Evolutionary conservation across 2,797 vertebrate genomes (phyloP).

Genomic region (Sphenodon punctatus): DNA sequence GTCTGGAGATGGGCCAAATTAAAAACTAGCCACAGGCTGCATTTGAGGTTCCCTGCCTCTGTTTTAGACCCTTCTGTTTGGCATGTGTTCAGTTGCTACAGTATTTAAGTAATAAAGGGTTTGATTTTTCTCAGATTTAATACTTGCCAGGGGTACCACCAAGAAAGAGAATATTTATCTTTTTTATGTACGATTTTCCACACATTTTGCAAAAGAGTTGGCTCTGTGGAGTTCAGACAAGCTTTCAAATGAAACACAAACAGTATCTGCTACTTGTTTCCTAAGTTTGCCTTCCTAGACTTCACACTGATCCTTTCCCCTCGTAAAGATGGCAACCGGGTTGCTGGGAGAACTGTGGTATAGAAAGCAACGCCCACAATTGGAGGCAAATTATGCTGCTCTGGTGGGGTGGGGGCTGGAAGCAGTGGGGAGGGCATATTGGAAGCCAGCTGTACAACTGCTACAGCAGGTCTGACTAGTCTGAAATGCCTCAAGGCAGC

Average conservation of each 20-base stretch:
- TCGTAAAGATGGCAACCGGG: constrained; percentile 3
- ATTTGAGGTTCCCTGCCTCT: no score
- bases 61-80: neutral
- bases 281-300: neutral
- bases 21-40: no score
- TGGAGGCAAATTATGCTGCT: constrained; percentile 71
- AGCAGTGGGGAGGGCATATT: constrained; percentile 67
- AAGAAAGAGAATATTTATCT: neutral
- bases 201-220: neutral
- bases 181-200: neutral
- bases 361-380: constrained; percentile 51
- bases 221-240: neutral
- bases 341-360: constrained; percentile 16
- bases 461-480: constrained; percentile 84
- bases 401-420: constrained; percentile 69
- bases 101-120: neutral
- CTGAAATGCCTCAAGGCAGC: constrained; percentile 77
- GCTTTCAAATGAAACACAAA: neutral
- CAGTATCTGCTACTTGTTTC: neutral
- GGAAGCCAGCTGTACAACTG: constrained; percentile 67
- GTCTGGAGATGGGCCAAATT: no score
- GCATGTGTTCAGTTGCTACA: neutral
- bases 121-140: neutral
- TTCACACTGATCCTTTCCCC: neutral
- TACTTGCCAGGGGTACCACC: neutral